Evolutionary conservation across 2,113 vertebrate species (phyloP), one percentile per base, ranked within the genome.

Genomic region (Nycticebus coucang): DNA sequence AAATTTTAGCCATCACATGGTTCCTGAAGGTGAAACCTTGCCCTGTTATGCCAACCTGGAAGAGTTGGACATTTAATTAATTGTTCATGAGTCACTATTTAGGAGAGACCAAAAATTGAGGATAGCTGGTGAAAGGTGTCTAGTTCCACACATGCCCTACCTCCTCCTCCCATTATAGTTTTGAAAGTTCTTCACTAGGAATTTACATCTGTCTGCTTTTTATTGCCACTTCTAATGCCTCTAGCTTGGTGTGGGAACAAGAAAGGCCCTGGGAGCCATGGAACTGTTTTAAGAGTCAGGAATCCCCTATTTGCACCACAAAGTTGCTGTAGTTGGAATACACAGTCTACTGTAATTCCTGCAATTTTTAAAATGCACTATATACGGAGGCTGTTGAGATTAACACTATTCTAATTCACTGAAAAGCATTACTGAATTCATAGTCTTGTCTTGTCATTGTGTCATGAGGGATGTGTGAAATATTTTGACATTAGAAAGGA

Each of bases 241-340:
- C 37, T 53, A 13, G 33, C 35, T 79, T 45, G 11, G 11, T 10
- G 17, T 57, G 83, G 71, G 60, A 84, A 5, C 55, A 28, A 68
- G 53, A 30, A 72, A 57, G 77, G 68, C 64, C 33, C 33, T 3
- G 2, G 15, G 55, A 41, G 5, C 53, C 21, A 5, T 12, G 72
- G 14, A 28, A 0, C 22, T 88, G 33, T 71, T 55, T 59, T 5
- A 35, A 30, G 30, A 35, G 30, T 57, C 26, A 84, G 19, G 14
- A 14, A 7, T 1, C 15, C 2, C 7, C 0, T 1, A 1, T 77
- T 53, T 59, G 2, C 6, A 12, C 3, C 10, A 7, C 13, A 15
- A 7, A 15, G 7, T 17, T 74, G 33, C 24, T 66, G 78, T n/a
- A 26, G 5, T 1, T 55, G 37, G 22, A 82, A 37, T 19, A 11